phyloP scores from a whole-genome alignment of 2,888 invertebrate genomes.

The Hermodice carunculata region DNA sequence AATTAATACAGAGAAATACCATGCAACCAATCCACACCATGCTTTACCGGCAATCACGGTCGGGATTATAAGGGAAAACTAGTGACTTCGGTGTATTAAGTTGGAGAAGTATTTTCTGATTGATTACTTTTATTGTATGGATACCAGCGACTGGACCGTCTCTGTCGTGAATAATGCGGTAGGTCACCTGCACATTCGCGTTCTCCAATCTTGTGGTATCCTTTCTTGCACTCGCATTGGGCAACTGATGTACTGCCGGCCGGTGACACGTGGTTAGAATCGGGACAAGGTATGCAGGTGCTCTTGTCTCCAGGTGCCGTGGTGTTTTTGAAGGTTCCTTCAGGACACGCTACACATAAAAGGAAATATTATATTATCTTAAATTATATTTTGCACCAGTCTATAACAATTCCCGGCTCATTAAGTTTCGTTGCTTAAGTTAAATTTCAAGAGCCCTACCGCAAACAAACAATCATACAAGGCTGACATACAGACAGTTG shows the following conservation, averaged over 20 bases:
- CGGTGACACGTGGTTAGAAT: slow-evolving; percentile 75
- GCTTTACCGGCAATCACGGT: too few relatives aligned
- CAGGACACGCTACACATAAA: slow-evolving; percentile 74
- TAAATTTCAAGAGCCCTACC: too few relatives aligned
- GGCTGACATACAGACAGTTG: too few relatives aligned
- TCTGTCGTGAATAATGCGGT: slow-evolving; percentile 16
- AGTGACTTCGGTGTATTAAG: too few relatives aligned
- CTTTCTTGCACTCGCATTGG: slow-evolving; percentile 76
- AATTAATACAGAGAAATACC: too few relatives aligned
- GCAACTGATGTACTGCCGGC: slow-evolving; percentile 73
- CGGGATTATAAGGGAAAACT: too few relatives aligned
- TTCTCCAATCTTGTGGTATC: slow-evolving; percentile 71
- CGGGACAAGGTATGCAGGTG: slow-evolving; percentile 75
- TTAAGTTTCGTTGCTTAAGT: too few relatives aligned
- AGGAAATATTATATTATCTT: neutral
- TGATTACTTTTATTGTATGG: slow-evolving; percentile 22
- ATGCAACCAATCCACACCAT: too few relatives aligned
- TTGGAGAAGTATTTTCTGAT: slow-evolving; percentile 72
- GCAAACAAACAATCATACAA: too few relatives aligned
- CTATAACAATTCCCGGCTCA: too few relatives aligned
- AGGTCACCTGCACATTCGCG: slow-evolving; percentile 74
- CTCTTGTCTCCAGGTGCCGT: slow-evolving; percentile 73
- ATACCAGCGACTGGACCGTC: slow-evolving; percentile 8
- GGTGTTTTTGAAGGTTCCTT: slow-evolving; percentile 74
- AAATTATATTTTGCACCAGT: too few relatives aligned